phyloP scores from a whole-genome alignment of 2,888 invertebrate species.

The Epirrita christyi region DNA sequence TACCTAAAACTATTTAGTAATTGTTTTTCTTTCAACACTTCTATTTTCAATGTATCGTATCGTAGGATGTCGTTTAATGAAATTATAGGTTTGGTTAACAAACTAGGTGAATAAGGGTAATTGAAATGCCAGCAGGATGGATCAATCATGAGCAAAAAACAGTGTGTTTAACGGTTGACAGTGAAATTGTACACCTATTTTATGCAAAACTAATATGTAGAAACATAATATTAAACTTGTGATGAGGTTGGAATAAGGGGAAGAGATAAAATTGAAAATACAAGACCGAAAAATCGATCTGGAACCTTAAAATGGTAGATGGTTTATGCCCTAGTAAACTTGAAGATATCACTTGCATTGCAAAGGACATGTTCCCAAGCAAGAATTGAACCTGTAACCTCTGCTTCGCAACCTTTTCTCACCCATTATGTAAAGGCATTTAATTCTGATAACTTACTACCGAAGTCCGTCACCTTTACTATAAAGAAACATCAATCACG shows the following conservation, averaged over 20 bases:
- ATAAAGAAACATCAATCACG: conserved; percentile 21
- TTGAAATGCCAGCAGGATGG: conserved; percentile 43
- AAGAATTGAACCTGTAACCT: conserved; percentile 1
- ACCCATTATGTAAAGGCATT: conserved; percentile 11
- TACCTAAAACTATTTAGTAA: conserved; percentile 30
- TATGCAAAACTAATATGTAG: conserved; percentile 12
- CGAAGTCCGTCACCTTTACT: conserved; percentile 24
- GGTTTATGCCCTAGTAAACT: too few species aligned
- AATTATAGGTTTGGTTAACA: conserved; percentile 44
- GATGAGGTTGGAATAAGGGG: conserved; percentile 5
- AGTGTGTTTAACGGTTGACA: conserved; percentile 50
- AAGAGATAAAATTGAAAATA: too few species aligned
- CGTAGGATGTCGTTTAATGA: conserved; percentile 42
- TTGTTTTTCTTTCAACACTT: conserved; percentile 44
- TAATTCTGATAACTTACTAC: conserved; percentile 26
- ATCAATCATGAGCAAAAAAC: conserved; percentile 45
- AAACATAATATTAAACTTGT: conserved; percentile 12
- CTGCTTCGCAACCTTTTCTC: conserved; percentile 7
- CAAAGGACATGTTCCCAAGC: not conserved
- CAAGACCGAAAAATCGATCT: not conserved
- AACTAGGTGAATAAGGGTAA: conserved; percentile 38
- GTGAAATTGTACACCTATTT: conserved; percentile 46
- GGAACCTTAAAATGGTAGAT: not conserved
- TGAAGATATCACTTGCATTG: too few species aligned
- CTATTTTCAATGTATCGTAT: conserved; percentile 34